Evolutionary conservation across 2,797 vertebrate species (phyloP).

Genomic region (Siniperca undulata): DNA sequence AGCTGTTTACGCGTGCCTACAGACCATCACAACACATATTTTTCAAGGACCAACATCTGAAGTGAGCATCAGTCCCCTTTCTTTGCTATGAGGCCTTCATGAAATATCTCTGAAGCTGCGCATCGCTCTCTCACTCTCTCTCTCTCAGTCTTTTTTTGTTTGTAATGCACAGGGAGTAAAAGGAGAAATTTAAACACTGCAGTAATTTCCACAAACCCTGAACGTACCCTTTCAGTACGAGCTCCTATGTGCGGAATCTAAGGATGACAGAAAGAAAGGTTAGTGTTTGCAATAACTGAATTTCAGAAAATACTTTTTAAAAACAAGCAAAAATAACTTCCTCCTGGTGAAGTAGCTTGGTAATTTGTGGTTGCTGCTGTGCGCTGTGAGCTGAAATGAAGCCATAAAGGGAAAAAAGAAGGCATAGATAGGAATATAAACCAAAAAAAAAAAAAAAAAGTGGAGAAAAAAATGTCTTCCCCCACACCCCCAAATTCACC

Average conservation of each 20-base stretch:
- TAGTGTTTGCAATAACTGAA: conserved; percentile 1
- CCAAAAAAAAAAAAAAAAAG: background rate
- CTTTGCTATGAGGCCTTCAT: conserved; percentile 57
- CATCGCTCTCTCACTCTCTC: background rate
- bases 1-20: conserved; percentile 8
- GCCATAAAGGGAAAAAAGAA: conserved; percentile 6
- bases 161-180: conserved; percentile 32
- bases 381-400: conserved; percentile 10
- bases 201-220: conserved; percentile 23
- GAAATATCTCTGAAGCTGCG: conserved; percentile 39
- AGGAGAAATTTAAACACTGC: conserved; percentile 29
- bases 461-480: background rate
- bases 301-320: background rate
- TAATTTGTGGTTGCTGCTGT: background rate
- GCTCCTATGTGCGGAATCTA: background rate
- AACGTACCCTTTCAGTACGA: background rate
- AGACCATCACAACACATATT: conserved; percentile 24
- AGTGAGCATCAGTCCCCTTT: conserved; percentile 61
- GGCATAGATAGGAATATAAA: conserved; percentile 16
- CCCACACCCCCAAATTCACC: conserved; percentile 11
- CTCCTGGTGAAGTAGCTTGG: background rate
- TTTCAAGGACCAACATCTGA: conserved; percentile 68
- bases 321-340: background rate
- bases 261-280: background rate
- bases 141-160: conserved; percentile 3